phyloP scores from a whole-genome alignment of 2,888 invertebrate species.

The Listrodromus nycthemerus region DNA sequence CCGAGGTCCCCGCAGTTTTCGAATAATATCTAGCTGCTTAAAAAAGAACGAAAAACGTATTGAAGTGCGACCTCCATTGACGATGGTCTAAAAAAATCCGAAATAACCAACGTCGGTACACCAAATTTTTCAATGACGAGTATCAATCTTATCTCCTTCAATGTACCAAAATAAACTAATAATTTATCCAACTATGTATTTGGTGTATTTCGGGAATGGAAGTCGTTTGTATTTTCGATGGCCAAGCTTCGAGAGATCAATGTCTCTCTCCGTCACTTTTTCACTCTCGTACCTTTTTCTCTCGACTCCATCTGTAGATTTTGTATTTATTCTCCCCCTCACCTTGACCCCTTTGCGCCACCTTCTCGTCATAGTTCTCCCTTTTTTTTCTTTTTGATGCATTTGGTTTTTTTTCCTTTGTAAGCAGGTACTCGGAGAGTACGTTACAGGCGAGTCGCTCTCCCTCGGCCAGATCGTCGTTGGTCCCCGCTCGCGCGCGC shows the following conservation, averaged over 20 bases:
- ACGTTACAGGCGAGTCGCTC: conserved; percentile 41
- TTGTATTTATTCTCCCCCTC: conserved; percentile 50
- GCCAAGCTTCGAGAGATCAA: background rate
- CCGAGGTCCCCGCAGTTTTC: no score
- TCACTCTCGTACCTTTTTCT: conserved; percentile 31
- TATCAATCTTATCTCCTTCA: background rate
- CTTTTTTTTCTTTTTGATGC: conserved; percentile 7
- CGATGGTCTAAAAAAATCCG: no score
- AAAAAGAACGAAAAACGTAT: no score
- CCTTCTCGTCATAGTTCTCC: conserved; percentile 36
- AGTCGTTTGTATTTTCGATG: conserved; percentile 30
- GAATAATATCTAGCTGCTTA: no score
- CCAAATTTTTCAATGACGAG: background rate
- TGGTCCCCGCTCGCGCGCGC: conserved; percentile 25
- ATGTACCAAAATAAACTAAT: background rate
- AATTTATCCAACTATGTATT: background rate
- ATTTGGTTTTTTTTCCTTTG: background rate
- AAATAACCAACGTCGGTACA: no score
- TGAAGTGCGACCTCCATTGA: no score
- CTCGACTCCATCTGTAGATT: conserved; percentile 38
- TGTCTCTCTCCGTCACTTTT: conserved; percentile 9
- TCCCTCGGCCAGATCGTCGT: conserved; percentile 41
- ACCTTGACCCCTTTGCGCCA: conserved; percentile 62
- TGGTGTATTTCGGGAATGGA: background rate
- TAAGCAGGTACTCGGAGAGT: conserved; percentile 44